Evolutionary conservation across 2,113 vertebrate genomes (phyloP).

Genomic region (Crotalus horridus): DNA sequence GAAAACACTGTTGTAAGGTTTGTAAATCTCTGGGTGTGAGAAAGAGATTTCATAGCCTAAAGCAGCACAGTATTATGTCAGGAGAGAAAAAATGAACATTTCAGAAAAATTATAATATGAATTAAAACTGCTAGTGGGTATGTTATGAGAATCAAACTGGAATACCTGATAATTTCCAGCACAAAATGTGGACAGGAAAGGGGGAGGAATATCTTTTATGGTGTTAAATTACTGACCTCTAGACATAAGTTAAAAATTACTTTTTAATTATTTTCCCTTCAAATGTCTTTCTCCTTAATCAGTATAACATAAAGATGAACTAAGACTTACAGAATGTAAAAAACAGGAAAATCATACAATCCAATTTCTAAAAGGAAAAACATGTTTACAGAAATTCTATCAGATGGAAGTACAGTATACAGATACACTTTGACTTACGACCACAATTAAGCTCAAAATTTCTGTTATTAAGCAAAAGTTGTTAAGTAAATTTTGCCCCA

Average conservation of each 20-base stretch:
- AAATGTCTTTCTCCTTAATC: background rate
- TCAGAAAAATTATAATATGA: background rate
- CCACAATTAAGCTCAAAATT: background rate
- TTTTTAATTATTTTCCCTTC: conserved; percentile 11
- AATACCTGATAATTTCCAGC: background rate
- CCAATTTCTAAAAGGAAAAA: background rate
- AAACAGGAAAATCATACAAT: background rate
- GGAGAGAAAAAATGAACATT: background rate
- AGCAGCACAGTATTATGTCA: background rate
- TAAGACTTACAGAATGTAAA: background rate
- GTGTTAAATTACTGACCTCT: background rate
- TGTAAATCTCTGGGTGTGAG: background rate
- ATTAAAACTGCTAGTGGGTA: background rate
- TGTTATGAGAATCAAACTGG: background rate
- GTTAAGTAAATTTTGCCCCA: background rate
- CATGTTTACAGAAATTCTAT: background rate
- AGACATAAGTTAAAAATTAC: conserved; percentile 1
- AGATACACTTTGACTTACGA: background rate
- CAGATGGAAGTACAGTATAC: background rate
- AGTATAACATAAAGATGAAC: background rate
- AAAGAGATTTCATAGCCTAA: background rate
- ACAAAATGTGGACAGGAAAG: background rate
- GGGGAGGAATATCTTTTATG: background rate
- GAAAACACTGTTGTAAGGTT: background rate
- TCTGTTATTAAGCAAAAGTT: background rate